Evolutionary conservation across 2,797 vertebrate species (phyloP).

Genomic region (Pangasius djambal): DNA sequence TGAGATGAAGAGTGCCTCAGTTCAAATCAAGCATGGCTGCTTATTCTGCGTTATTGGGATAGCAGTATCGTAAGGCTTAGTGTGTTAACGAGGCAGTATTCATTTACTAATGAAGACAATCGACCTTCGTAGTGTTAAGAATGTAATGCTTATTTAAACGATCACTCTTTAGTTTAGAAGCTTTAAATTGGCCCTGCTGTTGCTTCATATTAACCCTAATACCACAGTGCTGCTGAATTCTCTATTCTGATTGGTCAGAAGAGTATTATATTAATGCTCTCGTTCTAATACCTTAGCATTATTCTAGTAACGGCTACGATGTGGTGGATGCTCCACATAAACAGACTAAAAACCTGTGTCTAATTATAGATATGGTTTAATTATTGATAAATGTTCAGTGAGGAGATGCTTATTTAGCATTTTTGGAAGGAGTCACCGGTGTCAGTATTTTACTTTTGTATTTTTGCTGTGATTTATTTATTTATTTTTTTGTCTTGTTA

Average conservation of each 20-base stretch:
- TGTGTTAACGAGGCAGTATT: neutral
- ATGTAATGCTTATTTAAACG: neutral
- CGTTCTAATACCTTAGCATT: neutral
- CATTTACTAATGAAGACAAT: neutral
- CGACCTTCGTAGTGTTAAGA: neutral
- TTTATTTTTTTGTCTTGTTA: neutral
- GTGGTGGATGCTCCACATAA: neutral
- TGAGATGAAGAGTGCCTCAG: neutral
- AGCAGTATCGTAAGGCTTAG: neutral
- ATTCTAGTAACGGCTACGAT: neutral
- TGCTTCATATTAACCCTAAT: neutral
- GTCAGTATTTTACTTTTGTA: neutral
- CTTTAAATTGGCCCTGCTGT: neutral
- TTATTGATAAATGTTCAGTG: neutral
- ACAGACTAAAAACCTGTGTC: neutral
- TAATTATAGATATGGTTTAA: neutral
- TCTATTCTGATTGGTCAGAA: neutral
- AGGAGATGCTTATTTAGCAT: neutral
- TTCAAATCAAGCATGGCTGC: neutral
- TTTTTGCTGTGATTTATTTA: too few species aligned
- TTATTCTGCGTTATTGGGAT: neutral
- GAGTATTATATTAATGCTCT: neutral
- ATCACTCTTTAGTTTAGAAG: neutral
- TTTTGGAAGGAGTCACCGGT: neutral
- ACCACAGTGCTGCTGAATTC: neutral